These are phyloP conservation scores for Rhineura floridana DNA, from an alignment of 2,113 vertebrate species.

Conservation along the genomic window DNA sequence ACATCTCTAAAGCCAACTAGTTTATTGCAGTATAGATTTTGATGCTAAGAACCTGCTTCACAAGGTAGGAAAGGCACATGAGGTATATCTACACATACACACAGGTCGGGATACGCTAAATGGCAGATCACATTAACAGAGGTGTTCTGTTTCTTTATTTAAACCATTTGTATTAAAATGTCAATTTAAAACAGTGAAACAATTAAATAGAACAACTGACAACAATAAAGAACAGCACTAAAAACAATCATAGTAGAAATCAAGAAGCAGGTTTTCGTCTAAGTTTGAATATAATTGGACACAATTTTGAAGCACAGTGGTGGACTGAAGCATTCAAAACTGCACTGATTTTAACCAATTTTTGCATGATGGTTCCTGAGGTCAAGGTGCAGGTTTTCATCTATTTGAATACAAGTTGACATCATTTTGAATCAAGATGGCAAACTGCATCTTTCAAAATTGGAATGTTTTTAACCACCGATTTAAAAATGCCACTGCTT, in stretches of 20 bases:
- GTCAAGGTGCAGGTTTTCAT: too few relatives aligned
- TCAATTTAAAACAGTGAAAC: background rate
- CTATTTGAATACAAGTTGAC: too few relatives aligned
- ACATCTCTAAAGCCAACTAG: background rate
- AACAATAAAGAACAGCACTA: background rate
- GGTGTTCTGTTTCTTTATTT: background rate
- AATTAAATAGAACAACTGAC: background rate
- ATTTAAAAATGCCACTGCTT: too few relatives aligned
- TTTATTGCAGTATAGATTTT: background rate
- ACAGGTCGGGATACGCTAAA: background rate
- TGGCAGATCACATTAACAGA: background rate
- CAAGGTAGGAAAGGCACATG: background rate
- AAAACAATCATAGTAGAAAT: background rate
- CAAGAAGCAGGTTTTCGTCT: too few relatives aligned
- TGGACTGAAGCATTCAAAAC: too few relatives aligned
- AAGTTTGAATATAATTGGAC: too few relatives aligned
- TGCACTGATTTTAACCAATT: too few relatives aligned
- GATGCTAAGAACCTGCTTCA: background rate
- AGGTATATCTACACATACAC: background rate
- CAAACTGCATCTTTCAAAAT: too few relatives aligned
- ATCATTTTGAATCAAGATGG: too few relatives aligned
- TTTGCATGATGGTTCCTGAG: too few relatives aligned
- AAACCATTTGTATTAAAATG: background rate
- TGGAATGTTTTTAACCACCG: too few relatives aligned
- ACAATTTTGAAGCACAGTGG: too few relatives aligned